A percentile compares a stretch with the other conserved stretches of the same genome.
Conservation (phyloP, 2,797 vertebrate species). For the Vespertilio murinus region DNA sequence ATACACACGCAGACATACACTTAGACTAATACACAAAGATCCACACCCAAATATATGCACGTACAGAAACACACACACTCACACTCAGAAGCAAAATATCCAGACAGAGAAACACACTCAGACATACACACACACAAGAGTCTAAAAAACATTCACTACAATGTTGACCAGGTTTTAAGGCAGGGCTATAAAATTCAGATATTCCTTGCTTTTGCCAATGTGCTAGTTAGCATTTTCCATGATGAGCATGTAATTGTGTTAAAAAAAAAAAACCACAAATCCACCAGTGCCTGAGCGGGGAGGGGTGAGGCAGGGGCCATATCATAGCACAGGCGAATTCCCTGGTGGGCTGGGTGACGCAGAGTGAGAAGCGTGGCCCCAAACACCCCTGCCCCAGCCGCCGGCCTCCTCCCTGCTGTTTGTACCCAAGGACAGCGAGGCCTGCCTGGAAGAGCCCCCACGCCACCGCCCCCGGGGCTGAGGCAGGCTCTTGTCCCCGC, state of each 20-base stretch:
- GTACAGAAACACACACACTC: neutral
- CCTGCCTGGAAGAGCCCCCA: neutral
- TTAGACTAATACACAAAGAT: neutral
- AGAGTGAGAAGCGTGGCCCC: too few relatives aligned
- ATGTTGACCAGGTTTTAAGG: neutral
- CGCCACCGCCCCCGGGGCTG: neutral
- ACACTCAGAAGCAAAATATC: neutral
- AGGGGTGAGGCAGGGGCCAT: neutral
- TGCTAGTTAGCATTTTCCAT: neutral
- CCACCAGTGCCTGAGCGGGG: neutral
- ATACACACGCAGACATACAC: neutral
- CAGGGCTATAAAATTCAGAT: neutral
- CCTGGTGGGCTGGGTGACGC: accelerated
- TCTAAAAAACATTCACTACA: neutral
- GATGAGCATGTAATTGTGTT: neutral
- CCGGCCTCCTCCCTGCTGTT: neutral
- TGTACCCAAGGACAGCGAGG: neutral
- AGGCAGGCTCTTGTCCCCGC: neutral
- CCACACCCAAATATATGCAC: neutral
- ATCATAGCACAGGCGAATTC: neutral
- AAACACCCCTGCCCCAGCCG: neutral
- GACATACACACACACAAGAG: neutral
- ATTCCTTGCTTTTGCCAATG: neutral
- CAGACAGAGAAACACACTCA: neutral
- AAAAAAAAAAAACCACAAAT: neutral